These are phyloP conservation scores for Piaya cayana DNA, from an alignment of 2,113 vertebrate genomes.

Conservation along the genomic window DNA sequence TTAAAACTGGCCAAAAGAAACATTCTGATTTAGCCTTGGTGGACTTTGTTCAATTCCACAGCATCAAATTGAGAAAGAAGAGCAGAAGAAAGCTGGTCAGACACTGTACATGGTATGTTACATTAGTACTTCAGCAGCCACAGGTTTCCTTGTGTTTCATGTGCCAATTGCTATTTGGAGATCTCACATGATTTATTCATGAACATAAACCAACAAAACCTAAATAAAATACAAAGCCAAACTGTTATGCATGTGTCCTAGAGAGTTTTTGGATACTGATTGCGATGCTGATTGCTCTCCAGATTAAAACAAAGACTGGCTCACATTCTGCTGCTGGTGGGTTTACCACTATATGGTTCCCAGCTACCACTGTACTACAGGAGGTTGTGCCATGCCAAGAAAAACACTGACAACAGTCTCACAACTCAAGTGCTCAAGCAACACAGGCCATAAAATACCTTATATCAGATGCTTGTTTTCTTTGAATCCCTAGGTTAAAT, in stretches of 20 bases:
- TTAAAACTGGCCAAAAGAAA: neutral
- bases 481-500: constrained; percentile 23
- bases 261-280: constrained; percentile 21
- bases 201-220: constrained; percentile 13
- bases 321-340: constrained; percentile 12
- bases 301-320: constrained; percentile 45
- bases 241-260: neutral
- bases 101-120: fast-evolving
- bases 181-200: constrained; percentile 30
- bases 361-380: constrained; percentile 11
- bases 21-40: neutral
- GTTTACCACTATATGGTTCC: constrained; percentile 29
- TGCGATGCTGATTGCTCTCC: constrained; percentile 28
- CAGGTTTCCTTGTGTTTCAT: neutral
- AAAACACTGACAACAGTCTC: constrained; percentile 43
- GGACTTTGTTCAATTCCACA: neutral
- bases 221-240: constrained; percentile 41
- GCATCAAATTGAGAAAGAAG: neutral
- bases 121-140: neutral
- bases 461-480: constrained; percentile 17
- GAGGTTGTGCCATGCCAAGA: constrained; percentile 21
- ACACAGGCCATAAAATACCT: constrained; percentile 25
- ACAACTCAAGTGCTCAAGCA: constrained; percentile 28
- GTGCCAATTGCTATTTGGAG: neutral
- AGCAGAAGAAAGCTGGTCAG: neutral